phyloP scores from a whole-genome alignment of 2,888 invertebrate species.

The Prenolepis imparis region DNA sequence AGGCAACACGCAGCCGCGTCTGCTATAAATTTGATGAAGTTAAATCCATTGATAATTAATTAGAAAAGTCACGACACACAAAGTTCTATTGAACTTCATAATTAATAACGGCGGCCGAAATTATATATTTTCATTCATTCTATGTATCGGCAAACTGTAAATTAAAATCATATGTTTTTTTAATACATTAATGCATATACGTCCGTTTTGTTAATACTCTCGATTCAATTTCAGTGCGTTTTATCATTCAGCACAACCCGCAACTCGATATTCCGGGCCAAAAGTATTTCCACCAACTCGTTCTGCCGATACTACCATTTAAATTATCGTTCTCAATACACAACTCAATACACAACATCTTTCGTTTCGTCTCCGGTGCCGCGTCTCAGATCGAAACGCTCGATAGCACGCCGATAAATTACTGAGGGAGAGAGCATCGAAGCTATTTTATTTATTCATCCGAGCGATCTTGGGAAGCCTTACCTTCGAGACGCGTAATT shows the following conservation, averaged over 20 bases:
- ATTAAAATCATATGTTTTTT: slow-evolving; percentile 20
- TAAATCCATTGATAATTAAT: slow-evolving; percentile 38
- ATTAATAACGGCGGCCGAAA: not conserved
- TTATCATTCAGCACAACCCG: slow-evolving; percentile 5
- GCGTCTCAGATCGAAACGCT: slow-evolving; percentile 60
- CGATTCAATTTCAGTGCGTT: slow-evolving; percentile 19
- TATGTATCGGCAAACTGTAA: not conserved
- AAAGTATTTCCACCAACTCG: slow-evolving; percentile 37
- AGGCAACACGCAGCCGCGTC: not conserved
- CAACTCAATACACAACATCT: slow-evolving; percentile 36
- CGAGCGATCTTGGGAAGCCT: slow-evolving; percentile 61
- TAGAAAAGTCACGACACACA: slow-evolving; percentile 5
- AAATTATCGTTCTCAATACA: slow-evolving; percentile 44
- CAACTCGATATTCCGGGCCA: slow-evolving; percentile 22
- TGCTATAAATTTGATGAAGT: slow-evolving; percentile 34
- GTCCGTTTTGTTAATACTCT: slow-evolving; percentile 25
- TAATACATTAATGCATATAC: not conserved
- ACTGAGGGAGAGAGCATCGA: slow-evolving; percentile 66
- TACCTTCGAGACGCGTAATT: slow-evolving; percentile 59
- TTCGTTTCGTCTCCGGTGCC: slow-evolving; percentile 25
- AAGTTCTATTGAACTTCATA: slow-evolving; percentile 7
- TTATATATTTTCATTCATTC: slow-evolving; percentile 13
- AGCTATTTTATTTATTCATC: slow-evolving; percentile 78
- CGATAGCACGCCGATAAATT: slow-evolving; percentile 75
- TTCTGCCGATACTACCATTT: slow-evolving; percentile 29